phyloP scores from a whole-genome alignment of 2,888 invertebrate species.

The Xanthia togata region DNA sequence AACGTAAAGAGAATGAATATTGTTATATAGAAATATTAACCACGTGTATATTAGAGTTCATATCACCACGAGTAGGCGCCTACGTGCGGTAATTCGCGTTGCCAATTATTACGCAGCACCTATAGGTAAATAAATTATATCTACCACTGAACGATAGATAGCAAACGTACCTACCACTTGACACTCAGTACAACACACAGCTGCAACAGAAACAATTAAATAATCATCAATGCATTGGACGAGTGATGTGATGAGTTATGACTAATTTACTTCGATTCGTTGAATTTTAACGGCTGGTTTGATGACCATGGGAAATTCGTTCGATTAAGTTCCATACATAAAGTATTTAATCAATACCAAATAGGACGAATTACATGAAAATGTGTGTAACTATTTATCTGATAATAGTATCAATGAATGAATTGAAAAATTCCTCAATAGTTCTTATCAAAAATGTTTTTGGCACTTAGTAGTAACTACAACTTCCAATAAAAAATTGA shows the following conservation, averaged over 20 bases:
- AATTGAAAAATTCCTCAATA: constrained; percentile 23
- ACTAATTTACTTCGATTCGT: constrained; percentile 24
- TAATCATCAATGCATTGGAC: constrained; percentile 19
- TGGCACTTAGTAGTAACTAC: neutral
- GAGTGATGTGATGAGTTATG: constrained; percentile 12
- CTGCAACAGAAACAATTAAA: constrained; percentile 44
- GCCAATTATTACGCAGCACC: constrained; percentile 70
- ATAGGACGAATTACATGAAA: constrained; percentile 11
- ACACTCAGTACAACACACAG: constrained; percentile 28
- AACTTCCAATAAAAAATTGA: constrained; percentile 18
- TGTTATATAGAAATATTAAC: constrained; percentile 54
- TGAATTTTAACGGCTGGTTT: constrained; percentile 5
- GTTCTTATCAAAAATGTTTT: constrained; percentile 24
- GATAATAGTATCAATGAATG: constrained; percentile 28
- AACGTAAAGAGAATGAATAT: constrained; percentile 44
- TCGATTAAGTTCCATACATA: neutral
- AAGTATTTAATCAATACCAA: neutral
- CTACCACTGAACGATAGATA: constrained; percentile 53
- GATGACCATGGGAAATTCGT: constrained; percentile 7
- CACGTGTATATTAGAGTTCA: constrained; percentile 54
- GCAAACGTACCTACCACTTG: constrained; percentile 44
- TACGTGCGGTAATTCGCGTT: constrained; percentile 86
- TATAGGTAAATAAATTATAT: constrained; percentile 60
- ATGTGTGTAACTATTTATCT: constrained; percentile 22
- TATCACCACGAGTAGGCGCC: constrained; percentile 77